Evolutionary conservation across 23 tunicate species (phyloP).

Genomic region (Oikopleura albicans): DNA sequence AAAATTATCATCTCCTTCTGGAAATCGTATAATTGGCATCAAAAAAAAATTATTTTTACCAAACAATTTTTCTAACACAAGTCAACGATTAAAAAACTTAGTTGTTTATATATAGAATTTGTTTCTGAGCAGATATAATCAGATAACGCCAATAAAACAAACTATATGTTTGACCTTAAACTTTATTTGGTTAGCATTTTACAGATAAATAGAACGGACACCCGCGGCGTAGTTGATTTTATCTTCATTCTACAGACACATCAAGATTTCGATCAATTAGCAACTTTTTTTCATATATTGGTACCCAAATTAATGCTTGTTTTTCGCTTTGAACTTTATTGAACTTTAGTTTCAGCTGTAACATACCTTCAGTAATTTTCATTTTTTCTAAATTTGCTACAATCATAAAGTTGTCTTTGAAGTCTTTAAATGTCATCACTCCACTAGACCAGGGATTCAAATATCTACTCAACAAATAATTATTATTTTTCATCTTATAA

Average conservation of each 20-base stretch:
- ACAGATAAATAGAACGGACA: not conserved
- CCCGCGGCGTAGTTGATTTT: no score
- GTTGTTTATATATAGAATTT: no score
- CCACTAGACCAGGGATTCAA: not conserved
- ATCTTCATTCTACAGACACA: not conserved
- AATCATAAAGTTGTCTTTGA: not conserved
- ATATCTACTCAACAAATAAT: no score
- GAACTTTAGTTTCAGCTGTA: not conserved
- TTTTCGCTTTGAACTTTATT: not conserved
- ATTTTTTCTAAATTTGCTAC: not conserved
- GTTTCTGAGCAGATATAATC: no score
- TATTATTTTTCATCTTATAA: no score
- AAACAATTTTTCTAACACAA: no score
- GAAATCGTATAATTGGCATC: not conserved
- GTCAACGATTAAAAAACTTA: no score
- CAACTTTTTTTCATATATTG: not conserved
- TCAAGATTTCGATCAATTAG: not conserved
- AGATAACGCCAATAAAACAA: no score
- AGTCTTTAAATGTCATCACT: not conserved
- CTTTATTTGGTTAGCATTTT: not conserved
- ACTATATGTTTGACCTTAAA: no score
- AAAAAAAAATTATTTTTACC: not conserved
- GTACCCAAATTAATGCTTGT: not conserved
- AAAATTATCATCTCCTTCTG: no score
- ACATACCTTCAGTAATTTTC: not conserved